A percentile compares a stretch with the other conserved stretches of the same genome.
Conservation (phyloP, 1,140 invertebrate species). For the Panagrolaimus sp. region DNA sequence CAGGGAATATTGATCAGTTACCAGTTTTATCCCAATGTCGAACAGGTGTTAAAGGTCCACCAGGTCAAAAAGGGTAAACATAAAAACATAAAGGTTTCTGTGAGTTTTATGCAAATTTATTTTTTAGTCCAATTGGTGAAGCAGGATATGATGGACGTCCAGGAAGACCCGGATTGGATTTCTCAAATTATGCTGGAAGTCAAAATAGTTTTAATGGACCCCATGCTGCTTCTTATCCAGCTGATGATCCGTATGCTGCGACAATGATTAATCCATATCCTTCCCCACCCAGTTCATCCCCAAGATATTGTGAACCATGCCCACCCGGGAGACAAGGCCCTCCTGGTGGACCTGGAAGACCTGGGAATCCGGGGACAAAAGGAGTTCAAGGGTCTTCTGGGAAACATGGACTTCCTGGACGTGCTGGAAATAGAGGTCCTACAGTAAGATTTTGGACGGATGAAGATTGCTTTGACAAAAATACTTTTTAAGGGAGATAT, state of each 20-base stretch:
- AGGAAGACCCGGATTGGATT: neutral
- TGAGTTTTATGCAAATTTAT: too few relatives aligned
- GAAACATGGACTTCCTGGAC: neutral
- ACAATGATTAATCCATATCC: neutral
- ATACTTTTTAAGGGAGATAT: neutral
- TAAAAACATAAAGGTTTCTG: too few relatives aligned
- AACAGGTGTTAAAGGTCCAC: neutral
- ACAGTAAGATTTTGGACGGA: neutral
- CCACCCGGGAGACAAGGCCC: neutral
- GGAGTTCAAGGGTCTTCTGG: neutral
- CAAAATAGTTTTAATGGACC: neutral
- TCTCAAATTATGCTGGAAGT: neutral
- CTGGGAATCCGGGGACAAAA: neutral
- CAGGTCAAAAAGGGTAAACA: neutral
- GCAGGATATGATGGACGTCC: slow-evolving; percentile 6
- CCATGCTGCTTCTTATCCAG: neutral
- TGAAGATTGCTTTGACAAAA: neutral
- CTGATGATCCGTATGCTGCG: neutral
- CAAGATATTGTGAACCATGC: slow-evolving; percentile 13
- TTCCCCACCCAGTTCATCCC: neutral
- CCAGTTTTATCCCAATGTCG: neutral
- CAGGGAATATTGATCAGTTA: neutral
- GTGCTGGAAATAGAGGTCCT: neutral
- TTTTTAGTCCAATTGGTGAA: neutral
- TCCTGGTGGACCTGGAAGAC: neutral